Evolutionary conservation across 1,140 invertebrate species (phyloP).

Genomic region (Idris sp.): DNA sequence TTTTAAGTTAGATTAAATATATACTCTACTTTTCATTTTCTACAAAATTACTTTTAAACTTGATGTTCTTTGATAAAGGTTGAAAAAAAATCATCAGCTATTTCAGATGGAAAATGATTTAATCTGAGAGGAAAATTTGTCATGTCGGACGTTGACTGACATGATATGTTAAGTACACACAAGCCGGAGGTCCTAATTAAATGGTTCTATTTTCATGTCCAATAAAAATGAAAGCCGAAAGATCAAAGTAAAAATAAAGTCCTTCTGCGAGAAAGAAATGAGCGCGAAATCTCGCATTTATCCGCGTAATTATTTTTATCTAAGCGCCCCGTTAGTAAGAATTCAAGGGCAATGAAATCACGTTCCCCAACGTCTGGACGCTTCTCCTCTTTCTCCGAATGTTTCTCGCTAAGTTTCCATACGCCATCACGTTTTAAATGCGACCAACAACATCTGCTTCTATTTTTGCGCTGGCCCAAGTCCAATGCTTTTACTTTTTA

Average conservation of each 20-base stretch:
- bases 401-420: constrained; percentile 60
- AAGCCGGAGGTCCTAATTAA: constrained; percentile 65
- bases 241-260: constrained; percentile 69
- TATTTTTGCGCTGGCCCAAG: constrained; percentile 78
- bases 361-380: constrained; percentile 61
- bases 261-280: not conserved
- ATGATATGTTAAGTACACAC: constrained; percentile 23
- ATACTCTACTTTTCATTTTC: too few species aligned
- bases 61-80: too few species aligned
- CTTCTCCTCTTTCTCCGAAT: constrained; percentile 57
- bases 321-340: constrained; percentile 71
- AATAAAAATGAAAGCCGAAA: constrained; percentile 68
- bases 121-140: too few species aligned
- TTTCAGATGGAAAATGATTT: too few species aligned
- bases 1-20: too few species aligned
- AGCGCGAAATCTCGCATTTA: constrained; percentile 65
- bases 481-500: constrained; percentile 78
- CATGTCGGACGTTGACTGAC: too few species aligned
- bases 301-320: constrained; percentile 77
- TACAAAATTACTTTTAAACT: too few species aligned
- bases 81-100: too few species aligned
- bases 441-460: constrained; percentile 76
- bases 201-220: constrained; percentile 33
- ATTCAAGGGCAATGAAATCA: constrained; percentile 77
- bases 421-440: constrained; percentile 60